phyloP scores from a whole-genome alignment of 2,113 vertebrate species.

The Osmerus mordax region DNA sequence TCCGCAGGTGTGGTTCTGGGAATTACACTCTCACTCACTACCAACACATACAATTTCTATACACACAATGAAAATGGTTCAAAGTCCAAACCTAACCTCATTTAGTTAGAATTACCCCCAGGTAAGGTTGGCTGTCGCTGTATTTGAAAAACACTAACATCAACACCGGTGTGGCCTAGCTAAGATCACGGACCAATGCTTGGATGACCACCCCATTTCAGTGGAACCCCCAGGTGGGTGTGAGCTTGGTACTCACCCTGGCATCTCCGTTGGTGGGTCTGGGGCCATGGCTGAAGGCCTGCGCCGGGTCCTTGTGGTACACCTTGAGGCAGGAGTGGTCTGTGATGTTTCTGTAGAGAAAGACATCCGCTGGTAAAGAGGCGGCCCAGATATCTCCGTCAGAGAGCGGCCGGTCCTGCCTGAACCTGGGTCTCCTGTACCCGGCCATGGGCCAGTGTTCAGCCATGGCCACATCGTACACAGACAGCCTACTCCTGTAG shows the following conservation, averaged over 20 bases:
- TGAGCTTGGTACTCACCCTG: slow-evolving; percentile 79
- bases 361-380: slow-evolving; percentile 35
- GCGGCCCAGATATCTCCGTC: slow-evolving; percentile 56
- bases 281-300: slow-evolving; percentile 86
- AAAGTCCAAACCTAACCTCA: too few species aligned
- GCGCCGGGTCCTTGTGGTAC: slow-evolving; percentile 96
- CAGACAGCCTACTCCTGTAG: slow-evolving; percentile 4
- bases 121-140: background rate
- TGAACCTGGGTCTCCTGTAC: slow-evolving; percentile 27
- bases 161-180: background rate
- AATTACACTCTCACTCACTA: background rate
- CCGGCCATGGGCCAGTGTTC: slow-evolving; percentile 40
- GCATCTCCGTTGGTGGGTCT: slow-evolving; percentile 86
- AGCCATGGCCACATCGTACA: slow-evolving; percentile 17
- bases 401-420: slow-evolving; percentile 43
- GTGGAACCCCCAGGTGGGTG: background rate
- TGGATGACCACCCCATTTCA: background rate
- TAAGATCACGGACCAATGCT: background rate
- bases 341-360: slow-evolving; percentile 86
- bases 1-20: background rate
- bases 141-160: background rate
- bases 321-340: slow-evolving; percentile 96
- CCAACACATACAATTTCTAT: background rate
- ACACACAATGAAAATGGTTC: background rate
- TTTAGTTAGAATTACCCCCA: too few species aligned